Evolutionary conservation across 2,888 invertebrate genomes (phyloP).

Genomic region (Latheticus oryzae): DNA sequence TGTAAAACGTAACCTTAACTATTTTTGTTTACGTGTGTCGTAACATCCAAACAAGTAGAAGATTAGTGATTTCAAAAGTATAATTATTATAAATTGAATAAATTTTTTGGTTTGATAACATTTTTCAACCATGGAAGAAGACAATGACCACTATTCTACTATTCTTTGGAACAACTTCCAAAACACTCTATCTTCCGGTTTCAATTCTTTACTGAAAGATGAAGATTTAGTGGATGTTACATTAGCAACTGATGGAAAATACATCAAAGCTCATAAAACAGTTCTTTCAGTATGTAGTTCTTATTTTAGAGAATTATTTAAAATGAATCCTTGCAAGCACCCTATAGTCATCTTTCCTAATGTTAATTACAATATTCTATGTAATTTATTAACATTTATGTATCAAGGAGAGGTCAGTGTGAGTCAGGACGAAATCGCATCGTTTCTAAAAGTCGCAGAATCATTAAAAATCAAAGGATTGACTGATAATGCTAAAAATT

Average conservation of each 20-base stretch:
- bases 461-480: slow-evolving; percentile 64
- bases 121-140: no score
- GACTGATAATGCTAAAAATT: slow-evolving; percentile 63
- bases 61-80: no score
- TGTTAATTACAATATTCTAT: slow-evolving; percentile 74
- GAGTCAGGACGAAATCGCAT: slow-evolving; percentile 64
- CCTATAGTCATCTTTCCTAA: slow-evolving; percentile 80
- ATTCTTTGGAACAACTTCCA: slow-evolving; percentile 86
- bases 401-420: slow-evolving; percentile 79
- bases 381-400: slow-evolving; percentile 78
- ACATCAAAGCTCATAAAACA: slow-evolving; percentile 81
- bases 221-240: slow-evolving; percentile 82
- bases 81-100: no score
- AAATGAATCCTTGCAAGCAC: slow-evolving; percentile 78
- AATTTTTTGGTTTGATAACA: no score
- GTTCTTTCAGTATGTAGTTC: slow-evolving; percentile 83
- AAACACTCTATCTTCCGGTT: slow-evolving; percentile 77
- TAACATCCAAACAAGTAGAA: no score
- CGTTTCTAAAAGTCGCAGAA: slow-evolving; percentile 64
- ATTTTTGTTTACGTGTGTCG: no score
- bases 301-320: slow-evolving; percentile 80
- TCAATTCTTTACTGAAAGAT: slow-evolving; percentile 76
- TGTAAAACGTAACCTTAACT: no score
- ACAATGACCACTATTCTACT: slow-evolving; percentile 76
- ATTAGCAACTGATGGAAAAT: slow-evolving; percentile 79